A percentile compares a stretch with the other conserved stretches of the same genome.
phyloP scores from a whole-genome alignment of 1,140 invertebrate genomes.

The Carcinoscorpius rotundicauda region DNA sequence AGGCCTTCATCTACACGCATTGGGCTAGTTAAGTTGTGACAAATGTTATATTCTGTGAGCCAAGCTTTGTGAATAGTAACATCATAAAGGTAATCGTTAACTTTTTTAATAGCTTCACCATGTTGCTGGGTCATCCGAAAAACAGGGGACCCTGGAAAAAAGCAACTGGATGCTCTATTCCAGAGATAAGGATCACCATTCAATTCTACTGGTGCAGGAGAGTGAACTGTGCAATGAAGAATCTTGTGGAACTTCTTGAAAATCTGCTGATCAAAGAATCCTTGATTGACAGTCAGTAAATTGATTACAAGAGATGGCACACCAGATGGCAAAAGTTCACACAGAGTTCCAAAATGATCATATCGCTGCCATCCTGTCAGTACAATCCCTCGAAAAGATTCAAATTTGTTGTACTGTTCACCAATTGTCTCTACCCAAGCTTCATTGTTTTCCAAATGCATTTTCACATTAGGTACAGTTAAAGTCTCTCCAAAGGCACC shows the following conservation, averaged over 20 bases:
- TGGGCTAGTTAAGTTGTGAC: slow-evolving; percentile 60
- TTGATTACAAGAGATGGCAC: slow-evolving; percentile 61
- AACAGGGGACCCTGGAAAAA: slow-evolving; percentile 42
- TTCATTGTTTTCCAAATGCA: slow-evolving; percentile 56
- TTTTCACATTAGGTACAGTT: slow-evolving; percentile 45
- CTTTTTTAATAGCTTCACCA: slow-evolving; percentile 36
- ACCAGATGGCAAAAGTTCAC: slow-evolving; percentile 66
- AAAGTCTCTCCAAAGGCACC: slow-evolving; percentile 60
- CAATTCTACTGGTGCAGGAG: slow-evolving; percentile 34
- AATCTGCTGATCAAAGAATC: slow-evolving; percentile 44
- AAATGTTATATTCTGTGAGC: slow-evolving; percentile 64
- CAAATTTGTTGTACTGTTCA: slow-evolving; percentile 41
- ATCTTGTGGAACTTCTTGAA: slow-evolving; percentile 38
- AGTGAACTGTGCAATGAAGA: slow-evolving; percentile 38
- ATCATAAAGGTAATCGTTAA: slow-evolving; percentile 28
- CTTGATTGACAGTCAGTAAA: slow-evolving; percentile 43
- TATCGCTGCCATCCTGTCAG: slow-evolving; percentile 66
- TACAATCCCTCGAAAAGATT: slow-evolving; percentile 42
- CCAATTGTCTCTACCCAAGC: slow-evolving; percentile 52
- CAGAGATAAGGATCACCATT: slow-evolving; percentile 45
- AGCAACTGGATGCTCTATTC: slow-evolving; percentile 43
- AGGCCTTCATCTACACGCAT: slow-evolving; percentile 51
- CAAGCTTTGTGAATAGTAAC: slow-evolving; percentile 42
- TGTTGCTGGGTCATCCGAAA: slow-evolving; percentile 43
- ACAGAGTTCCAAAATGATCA: slow-evolving; percentile 84